A percentile compares a stretch with the other conserved stretches of the same genome.
phyloP scores from a whole-genome alignment of 2,797 vertebrate species.

The Helicolenus hilgendorfi region DNA sequence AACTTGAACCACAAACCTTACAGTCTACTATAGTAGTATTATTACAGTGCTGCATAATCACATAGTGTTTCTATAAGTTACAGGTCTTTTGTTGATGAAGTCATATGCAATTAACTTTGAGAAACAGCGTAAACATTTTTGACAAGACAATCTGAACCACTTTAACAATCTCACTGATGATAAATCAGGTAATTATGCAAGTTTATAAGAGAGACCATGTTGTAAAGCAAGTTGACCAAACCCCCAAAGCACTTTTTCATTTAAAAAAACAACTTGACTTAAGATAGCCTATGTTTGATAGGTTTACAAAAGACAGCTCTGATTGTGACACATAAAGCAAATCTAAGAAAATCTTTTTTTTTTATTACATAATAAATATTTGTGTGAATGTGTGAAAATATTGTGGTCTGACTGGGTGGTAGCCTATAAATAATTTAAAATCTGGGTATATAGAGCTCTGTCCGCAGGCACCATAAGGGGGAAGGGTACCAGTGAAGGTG shows the following conservation, averaged over 20 bases:
- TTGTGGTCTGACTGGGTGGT: background rate
- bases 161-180: background rate
- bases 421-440: background rate
- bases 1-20: too few species aligned
- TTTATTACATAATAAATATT: background rate
- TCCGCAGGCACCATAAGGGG: background rate
- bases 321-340: background rate
- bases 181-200: background rate
- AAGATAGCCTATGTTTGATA: background rate
- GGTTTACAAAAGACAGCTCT: background rate
- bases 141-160: background rate
- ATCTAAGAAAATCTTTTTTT: background rate
- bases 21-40: too few species aligned
- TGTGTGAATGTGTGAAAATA: background rate
- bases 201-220: background rate
- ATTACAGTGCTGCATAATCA: too few species aligned
- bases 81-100: background rate
- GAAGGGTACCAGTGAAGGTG: background rate
- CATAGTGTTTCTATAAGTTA: background rate
- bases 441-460: background rate
- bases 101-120: background rate
- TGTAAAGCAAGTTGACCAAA: background rate
- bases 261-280: background rate
- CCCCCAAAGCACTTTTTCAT: background rate
- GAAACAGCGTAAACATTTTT: background rate